phyloP scores from a whole-genome alignment of 2,888 invertebrate genomes.

The Agriopis marginaria region DNA sequence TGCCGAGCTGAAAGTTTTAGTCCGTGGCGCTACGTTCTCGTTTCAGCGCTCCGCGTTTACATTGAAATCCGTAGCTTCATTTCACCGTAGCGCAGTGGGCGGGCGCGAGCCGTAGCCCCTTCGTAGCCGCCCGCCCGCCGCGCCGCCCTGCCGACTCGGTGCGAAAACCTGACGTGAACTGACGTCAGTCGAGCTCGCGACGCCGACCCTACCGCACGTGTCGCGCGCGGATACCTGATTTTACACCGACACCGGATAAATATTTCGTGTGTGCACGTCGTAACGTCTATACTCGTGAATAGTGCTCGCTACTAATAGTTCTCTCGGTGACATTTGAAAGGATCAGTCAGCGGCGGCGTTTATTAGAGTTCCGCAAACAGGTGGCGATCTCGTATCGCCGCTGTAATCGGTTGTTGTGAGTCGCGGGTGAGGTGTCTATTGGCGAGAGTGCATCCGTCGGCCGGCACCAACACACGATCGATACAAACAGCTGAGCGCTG shows the following conservation, averaged over 20 bases:
- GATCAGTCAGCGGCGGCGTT: conserved; percentile 45
- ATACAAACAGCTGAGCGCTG: conserved; percentile 74
- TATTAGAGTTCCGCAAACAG: conserved; percentile 64
- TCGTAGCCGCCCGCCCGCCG: conserved; percentile 66
- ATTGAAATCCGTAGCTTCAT: conserved; percentile 70
- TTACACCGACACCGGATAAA: conserved; percentile 57
- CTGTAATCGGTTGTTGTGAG: conserved; percentile 70
- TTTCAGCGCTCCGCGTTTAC: conserved; percentile 56
- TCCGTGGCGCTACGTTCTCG: conserved; percentile 50
- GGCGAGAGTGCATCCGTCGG: conserved; percentile 59
- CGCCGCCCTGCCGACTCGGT: conserved; percentile 54
- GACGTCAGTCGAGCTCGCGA: conserved; percentile 77
- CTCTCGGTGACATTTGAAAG: conserved; percentile 41
- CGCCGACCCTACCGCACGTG: conserved; percentile 57
- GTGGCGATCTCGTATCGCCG: conserved; percentile 70
- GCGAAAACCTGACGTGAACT: conserved; percentile 59
- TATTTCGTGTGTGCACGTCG: conserved; percentile 44
- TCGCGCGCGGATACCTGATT: conserved; percentile 39
- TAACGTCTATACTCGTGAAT: conserved; percentile 44
- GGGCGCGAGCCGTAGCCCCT: conserved; percentile 70
- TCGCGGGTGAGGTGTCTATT: conserved; percentile 63
- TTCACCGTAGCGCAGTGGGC: conserved; percentile 78
- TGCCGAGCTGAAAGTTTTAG: conserved; percentile 52
- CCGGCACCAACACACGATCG: conserved; percentile 63
- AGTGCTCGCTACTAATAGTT: conserved; percentile 36